Evolutionary conservation across 2,113 vertebrate species (phyloP), one percentile per base, ranked within the genome.

Genomic region (Xiphophorus hellerii): DNA sequence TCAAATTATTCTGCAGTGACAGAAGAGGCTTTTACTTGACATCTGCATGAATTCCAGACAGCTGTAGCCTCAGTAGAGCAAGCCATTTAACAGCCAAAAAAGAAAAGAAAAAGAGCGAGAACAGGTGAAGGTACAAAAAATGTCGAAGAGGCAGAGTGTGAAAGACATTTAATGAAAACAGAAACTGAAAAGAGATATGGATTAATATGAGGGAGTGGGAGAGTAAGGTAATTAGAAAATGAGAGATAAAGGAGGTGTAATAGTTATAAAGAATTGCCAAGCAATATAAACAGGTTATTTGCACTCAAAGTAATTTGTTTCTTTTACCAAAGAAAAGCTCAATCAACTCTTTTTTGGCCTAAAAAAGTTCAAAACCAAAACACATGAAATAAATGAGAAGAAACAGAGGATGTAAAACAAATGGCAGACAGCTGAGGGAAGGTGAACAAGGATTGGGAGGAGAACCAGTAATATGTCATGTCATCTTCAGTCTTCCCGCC

Each of bases 401-500:
- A 33, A 17, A 5, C 10, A 44, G 11, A 74, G 35, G 13, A 64
- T 14, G 37, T 62, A 48, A 74, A 27, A 22, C 31, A 69, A 69
- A 0, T 54, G 6, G 51, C 25, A 29, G 42, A 72, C n/a, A 78
- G 51, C 60, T 61, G 67, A 74, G 14, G 54, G 64, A 48, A 25
- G 29, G 5, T 58, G 22, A 77, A 60, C 61, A 76, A 69, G 37
- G 30, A 25, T 48, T 48, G 69, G 70, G 71, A 87, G 84, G 80
- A 83, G 81, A 85, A 54, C 58, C 60, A 48, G 63, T 22, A 27
- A 82, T 87, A 66, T 73, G 84, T 86, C 76, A 84, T 87, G 80
- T 87, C 79, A 72, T 42, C 63, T 65, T 80, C 74, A 74, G 69
- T 27, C 27, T 74, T 73, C 66, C 71, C 22, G 37, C 44, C 20